Evolutionary conservation across 2,113 vertebrate species (phyloP).

Genomic region (Phyllostomus discolor): DNA sequence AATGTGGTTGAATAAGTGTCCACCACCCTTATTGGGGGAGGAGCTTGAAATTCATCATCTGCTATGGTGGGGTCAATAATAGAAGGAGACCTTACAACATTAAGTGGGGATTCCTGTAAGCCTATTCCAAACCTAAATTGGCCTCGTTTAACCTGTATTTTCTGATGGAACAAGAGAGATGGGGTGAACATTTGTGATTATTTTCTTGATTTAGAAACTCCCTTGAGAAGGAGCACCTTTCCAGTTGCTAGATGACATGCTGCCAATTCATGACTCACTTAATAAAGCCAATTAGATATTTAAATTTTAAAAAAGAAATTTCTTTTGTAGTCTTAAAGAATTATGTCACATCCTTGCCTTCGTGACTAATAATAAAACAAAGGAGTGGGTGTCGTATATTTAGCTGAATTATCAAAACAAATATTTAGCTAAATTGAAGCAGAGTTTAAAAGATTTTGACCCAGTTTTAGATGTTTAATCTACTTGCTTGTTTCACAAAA

Average conservation of each 20-base stretch:
- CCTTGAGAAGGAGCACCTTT: neutral
- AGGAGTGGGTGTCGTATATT: neutral
- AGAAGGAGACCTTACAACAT: neutral
- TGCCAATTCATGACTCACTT: neutral
- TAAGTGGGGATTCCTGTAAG: neutral
- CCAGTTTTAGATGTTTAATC: neutral
- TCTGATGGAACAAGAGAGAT: neutral
- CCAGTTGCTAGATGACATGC: neutral
- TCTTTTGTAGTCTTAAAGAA: neutral
- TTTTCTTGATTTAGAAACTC: neutral
- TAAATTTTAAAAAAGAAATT: neutral
- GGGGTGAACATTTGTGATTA: neutral
- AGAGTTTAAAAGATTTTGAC: neutral
- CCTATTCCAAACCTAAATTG: neutral
- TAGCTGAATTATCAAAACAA: neutral
- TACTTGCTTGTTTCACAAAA: slow-evolving; percentile 14
- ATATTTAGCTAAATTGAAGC: neutral
- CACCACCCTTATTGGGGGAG: neutral
- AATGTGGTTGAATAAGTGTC: neutral
- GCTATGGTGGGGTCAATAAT: neutral
- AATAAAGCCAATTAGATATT: neutral
- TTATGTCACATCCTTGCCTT: neutral
- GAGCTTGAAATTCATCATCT: neutral
- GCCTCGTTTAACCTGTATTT: neutral
- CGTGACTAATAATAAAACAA: neutral